Evolutionary conservation across 2,113 vertebrate genomes (phyloP), one percentile per base, ranked within the genome.

Genomic region (Tychaedon coryphoeus): DNA sequence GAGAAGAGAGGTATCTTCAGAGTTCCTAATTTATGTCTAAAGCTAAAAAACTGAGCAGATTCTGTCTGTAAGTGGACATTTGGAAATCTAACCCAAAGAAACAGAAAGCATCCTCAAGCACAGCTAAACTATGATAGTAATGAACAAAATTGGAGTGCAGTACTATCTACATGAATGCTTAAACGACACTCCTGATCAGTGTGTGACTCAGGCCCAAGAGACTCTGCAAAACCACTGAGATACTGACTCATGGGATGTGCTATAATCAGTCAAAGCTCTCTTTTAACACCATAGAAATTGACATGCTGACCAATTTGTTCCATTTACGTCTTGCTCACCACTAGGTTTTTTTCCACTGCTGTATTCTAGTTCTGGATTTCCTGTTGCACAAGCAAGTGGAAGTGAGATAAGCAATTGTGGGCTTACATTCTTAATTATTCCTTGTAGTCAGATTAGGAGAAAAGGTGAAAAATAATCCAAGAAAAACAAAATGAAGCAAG

Each of bases 331-430:
- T 62, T 83, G 11, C 18, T 60, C 47, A 14, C 31, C 61, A 10
- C 10, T 34, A 13, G 2, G 8, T 2, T 0, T 40, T 45, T 34
- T 50, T 54, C 9, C 10, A 80, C 3, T 0, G 2, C 18, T 72
- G 56, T 51, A 40, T 43, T 66, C 24, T 57, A 28, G 19, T 28
- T 77, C 31, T 93, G 19, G 31, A 88, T 79, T 96, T 91, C 58
- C 48, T 53, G 66, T 45, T 64, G 19, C 29, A 43, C 29, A 83
- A n/a, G 47, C 16, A 74, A 24, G n/a, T 70, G 26, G 24, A 88
- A 90, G 36, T 60, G 42, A 50, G 61, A 25, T 17, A 77, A 91
- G 8, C 13, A 90, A 31, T 40, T 64, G 50, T 38, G 26, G 50
- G 8, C 2, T 84, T 73, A 74, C 6, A 43, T 15, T 69, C 26